Percentiles rank a stretch among this genome's conserved stretches.
Conservation (phyloP, 2,888 invertebrate species). For the Tupiocoris notatus region DNA sequence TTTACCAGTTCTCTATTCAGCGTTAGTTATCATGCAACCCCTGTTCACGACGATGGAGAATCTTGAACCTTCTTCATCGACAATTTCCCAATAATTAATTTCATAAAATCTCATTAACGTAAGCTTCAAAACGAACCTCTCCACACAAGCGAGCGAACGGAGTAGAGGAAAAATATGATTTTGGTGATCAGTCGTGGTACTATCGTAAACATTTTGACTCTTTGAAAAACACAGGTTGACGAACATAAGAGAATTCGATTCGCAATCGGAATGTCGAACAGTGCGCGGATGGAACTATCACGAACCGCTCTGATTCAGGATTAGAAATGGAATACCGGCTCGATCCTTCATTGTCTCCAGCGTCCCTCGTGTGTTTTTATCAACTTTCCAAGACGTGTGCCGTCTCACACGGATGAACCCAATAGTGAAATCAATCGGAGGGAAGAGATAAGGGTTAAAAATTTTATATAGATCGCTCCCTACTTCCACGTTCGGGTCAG, state of each 20-base stretch:
- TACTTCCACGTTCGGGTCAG: too few species aligned
- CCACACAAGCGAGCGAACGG: constrained; percentile 25
- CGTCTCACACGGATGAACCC: not conserved
- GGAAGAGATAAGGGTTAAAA: not conserved
- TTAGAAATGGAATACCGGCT: not conserved
- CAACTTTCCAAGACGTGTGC: not conserved
- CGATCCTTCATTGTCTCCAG: not conserved
- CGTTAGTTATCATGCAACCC: too few species aligned
- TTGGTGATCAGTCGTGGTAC: constrained; percentile 14
- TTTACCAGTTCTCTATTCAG: too few species aligned
- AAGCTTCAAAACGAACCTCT: constrained; percentile 29
- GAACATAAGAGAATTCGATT: too few species aligned
- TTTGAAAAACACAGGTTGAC: too few species aligned
- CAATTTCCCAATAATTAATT: too few species aligned
- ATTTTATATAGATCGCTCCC: too few species aligned
- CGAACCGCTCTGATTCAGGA: not conserved
- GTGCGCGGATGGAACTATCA: not conserved
- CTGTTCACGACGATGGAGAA: too few species aligned
- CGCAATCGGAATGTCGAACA: too few species aligned
- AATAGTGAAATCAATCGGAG: not conserved
- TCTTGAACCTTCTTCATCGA: too few species aligned
- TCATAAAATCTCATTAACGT: too few species aligned
- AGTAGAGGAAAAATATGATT: constrained; percentile 10
- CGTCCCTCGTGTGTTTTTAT: not conserved
- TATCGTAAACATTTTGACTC: not conserved